phyloP scores from a whole-genome alignment of 2,113 vertebrate genomes.

The Plotosus lineatus region DNA sequence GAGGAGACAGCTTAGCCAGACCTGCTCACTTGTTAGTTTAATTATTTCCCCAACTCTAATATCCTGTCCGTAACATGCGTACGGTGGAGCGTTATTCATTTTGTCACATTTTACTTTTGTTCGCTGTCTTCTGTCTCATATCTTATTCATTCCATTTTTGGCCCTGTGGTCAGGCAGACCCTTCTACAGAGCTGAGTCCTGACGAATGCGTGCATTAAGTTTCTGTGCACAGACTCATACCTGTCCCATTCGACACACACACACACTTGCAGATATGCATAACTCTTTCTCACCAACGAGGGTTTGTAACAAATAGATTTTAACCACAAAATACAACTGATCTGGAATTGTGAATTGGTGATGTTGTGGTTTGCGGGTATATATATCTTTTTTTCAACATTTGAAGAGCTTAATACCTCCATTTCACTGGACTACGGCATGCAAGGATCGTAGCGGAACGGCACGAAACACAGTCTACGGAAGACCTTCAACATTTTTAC shows the following conservation, averaged over 20 bases:
- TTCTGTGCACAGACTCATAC: conserved; percentile 4
- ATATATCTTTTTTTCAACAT: background rate
- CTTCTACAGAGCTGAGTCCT: conserved; percentile 1
- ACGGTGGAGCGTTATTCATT: conserved; percentile 28
- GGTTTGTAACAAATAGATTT: background rate
- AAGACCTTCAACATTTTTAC: too few species aligned
- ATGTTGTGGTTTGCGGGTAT: background rate
- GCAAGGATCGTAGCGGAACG: too few species aligned
- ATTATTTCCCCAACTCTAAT: conserved; percentile 58
- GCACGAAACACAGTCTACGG: too few species aligned
- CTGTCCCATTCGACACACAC: background rate
- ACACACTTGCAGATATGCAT: background rate
- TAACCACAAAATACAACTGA: background rate
- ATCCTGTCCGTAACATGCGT: conserved; percentile 50
- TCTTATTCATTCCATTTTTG: conserved; percentile 41
- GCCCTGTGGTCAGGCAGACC: conserved; percentile 31
- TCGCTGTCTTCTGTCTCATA: conserved; percentile 57
- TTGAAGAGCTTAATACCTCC: background rate
- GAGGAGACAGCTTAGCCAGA: conserved; percentile 61
- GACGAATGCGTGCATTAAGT: background rate
- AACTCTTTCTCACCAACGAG: background rate
- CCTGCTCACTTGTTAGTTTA: conserved; percentile 54
- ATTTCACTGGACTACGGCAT: too few species aligned
- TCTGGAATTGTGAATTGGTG: background rate
- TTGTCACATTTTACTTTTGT: conserved; percentile 66